Percentiles rank a stretch among this genome's conserved stretches.
Conservation (phyloP, 2,888 invertebrate genomes). For the Hanleya hanleyi region DNA sequence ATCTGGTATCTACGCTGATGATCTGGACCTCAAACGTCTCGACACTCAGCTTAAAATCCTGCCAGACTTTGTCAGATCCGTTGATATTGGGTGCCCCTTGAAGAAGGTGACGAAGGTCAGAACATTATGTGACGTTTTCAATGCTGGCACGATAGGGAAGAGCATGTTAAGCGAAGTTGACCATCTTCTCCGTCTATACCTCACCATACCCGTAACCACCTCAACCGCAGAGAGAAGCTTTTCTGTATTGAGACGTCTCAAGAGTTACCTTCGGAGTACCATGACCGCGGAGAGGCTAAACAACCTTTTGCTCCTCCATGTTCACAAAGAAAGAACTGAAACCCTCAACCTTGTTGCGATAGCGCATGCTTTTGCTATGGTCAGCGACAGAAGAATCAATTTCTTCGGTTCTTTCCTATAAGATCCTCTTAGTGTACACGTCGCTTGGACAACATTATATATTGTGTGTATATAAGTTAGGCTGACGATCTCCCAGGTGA, state of each 20-base stretch:
- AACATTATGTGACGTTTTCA: too few species aligned
- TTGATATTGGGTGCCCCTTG: too few species aligned
- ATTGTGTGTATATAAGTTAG: too few species aligned
- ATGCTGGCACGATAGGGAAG: slow-evolving; percentile 10
- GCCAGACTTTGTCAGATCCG: slow-evolving; percentile 12
- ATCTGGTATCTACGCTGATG: slow-evolving; percentile 14
- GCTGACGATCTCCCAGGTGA: too few species aligned
- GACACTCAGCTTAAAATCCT: slow-evolving; percentile 8
- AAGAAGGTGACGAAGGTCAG: too few species aligned
- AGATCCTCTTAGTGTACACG: too few species aligned
- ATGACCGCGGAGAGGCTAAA: slow-evolving; percentile 19
- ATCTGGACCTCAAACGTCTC: slow-evolving; percentile 11
- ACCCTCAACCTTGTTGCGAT: neutral
- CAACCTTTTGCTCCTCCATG: slow-evolving; percentile 14
- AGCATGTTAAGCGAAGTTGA: slow-evolving; percentile 9
- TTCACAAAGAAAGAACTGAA: slow-evolving; percentile 2
- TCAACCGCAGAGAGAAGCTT: slow-evolving; percentile 18
- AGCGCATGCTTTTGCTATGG: too few species aligned
- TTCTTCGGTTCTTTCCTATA: too few species aligned
- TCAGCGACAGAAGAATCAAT: too few species aligned
- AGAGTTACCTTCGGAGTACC: slow-evolving; percentile 24
- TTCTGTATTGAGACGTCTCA: slow-evolving; percentile 15
- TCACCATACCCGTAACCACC: slow-evolving; percentile 20
- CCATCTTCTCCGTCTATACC: slow-evolving; percentile 7
- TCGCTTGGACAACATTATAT: too few species aligned